Base-by-base conservation (phyloP, 2,797 vertebrate species). In the Notamacropus eugenii region DNA sequence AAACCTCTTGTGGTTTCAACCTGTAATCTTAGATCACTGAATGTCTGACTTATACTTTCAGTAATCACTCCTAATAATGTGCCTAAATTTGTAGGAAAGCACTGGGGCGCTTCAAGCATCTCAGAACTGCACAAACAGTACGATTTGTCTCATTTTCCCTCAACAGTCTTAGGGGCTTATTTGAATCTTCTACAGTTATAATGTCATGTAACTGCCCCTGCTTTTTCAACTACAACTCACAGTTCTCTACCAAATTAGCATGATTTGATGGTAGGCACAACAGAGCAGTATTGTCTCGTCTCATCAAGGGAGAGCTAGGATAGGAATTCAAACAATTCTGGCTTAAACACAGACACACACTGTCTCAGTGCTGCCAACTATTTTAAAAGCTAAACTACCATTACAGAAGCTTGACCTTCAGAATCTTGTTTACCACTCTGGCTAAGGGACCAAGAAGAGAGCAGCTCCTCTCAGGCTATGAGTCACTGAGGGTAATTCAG, bases 21-120 rank as follows among this genome's bases (percentile, higher is more conserved):
- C 96, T 96, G 96, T 98, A 98, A 98, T 98, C 96, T 90, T 98
- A 98, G 96, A 98, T 96, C 67, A 97, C 95, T 97, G 96, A 97
- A 95, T 59, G 96, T 95, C 98, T 98, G 98, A 98, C 96, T 97
- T 97, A 97, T 24, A 94, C 95, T 96, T 95, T 97, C 82, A 96
- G 14, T 95, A 91, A 97, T 97, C 94, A 92, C n/a, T 97, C 91
- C 54, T 97, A 92, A 94, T 93, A 93, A 95, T 90, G 95, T 97
- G 97, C 95, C 96, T 56, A 98, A 94, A 90, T 93, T 96, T 97
- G 97, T 97, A 98, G 58, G 91, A 94, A 97, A 96, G 52, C 46
- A 94, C 29, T 34, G 28, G 92, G 94, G 95, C 96, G 92, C 93
- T 94, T 29, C 54, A 97, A 97, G 94, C 93, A 82, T 93, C 67